Evolutionary conservation across 2,888 invertebrate genomes (phyloP), one percentile per base, ranked within the genome.

Genomic region (Colletes collaris): DNA sequence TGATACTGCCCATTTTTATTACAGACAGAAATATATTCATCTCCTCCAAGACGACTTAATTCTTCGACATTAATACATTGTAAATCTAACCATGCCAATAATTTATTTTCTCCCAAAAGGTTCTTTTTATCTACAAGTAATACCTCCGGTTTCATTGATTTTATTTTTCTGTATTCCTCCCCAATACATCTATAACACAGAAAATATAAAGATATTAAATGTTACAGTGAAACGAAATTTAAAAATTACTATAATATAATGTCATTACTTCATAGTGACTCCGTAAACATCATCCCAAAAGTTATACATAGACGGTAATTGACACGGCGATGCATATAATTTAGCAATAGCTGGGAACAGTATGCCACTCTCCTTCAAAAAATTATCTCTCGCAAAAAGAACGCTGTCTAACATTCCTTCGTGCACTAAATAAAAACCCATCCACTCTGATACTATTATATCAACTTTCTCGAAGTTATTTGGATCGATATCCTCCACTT

Each of bases 391-490:
- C 0, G 98, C 98, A 87, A 93, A 93, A 11, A 99, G 93, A 3
- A 99, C 97, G 0, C 98, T 97, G 92, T 98, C 97, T 69, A 99
- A 92, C 99, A 99, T 99, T 7, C 97, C 98, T 93, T 99, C 99
- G 91, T 98, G 99, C 16, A 99, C 93, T 49, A 99, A 94, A 93
- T 98, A 98, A 93, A 99, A 98, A 0, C 99, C 99, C 99, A 99
- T 99, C 99, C 99, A 99, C 93, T 99, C 99, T 0, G 98, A 98
- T 5, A 99, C 95, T 82, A 99, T 97, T 10, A 98, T 95, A 93
- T 99, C 98, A 1, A 97, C 97, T 64, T 86, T 96, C 8, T 94
- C 94, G 66, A 95, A 90, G 82, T 92, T 93, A 0, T 96, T 96
- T 65, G 97, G 92, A 0, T 93, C 91, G 3, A 98, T 94, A 89